These are phyloP conservation scores for Myocastor coypus DNA, from an alignment of 2,113 vertebrate species.

Conservation along the genomic window DNA sequence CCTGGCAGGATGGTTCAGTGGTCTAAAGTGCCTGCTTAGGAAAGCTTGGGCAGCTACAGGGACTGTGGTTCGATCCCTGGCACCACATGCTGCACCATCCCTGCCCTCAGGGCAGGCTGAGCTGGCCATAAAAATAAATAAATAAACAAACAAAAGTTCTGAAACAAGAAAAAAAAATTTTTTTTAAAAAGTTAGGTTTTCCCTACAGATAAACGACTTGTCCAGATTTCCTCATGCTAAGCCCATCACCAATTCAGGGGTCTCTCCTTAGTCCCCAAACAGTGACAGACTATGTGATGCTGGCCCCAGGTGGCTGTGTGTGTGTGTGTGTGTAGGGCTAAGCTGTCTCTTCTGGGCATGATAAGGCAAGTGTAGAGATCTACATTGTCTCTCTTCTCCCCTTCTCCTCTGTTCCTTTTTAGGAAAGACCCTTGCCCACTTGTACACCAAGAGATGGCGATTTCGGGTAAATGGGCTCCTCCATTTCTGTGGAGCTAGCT, in stretches of 20 bases:
- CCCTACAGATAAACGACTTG: not conserved
- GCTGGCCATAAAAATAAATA: too few relatives aligned
- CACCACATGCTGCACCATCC: too few relatives aligned
- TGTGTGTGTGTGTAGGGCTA: not conserved
- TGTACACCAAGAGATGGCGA: not conserved
- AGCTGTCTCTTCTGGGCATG: not conserved
- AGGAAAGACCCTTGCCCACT: not conserved
- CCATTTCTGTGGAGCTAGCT: not conserved
- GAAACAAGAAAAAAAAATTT: too few relatives aligned
- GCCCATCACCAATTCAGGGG: not conserved
- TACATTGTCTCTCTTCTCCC: not conserved
- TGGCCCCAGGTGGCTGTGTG: not conserved
- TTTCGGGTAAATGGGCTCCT: not conserved
- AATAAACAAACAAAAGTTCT: too few relatives aligned
- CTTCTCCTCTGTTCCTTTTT: not conserved
- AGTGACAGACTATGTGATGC: not conserved
- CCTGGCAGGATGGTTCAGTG: too few relatives aligned
- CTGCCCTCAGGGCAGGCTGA: too few relatives aligned
- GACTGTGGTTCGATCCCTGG: too few relatives aligned
- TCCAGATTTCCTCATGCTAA: not conserved
- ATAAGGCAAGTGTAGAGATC: not conserved
- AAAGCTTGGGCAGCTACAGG: too few relatives aligned
- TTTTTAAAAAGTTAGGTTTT: not conserved
- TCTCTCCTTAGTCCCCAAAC: not conserved
- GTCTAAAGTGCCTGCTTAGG: too few relatives aligned